Evolutionary conservation across 2,797 vertebrate genomes (phyloP).

Genomic region (Nyctibius grandis): DNA sequence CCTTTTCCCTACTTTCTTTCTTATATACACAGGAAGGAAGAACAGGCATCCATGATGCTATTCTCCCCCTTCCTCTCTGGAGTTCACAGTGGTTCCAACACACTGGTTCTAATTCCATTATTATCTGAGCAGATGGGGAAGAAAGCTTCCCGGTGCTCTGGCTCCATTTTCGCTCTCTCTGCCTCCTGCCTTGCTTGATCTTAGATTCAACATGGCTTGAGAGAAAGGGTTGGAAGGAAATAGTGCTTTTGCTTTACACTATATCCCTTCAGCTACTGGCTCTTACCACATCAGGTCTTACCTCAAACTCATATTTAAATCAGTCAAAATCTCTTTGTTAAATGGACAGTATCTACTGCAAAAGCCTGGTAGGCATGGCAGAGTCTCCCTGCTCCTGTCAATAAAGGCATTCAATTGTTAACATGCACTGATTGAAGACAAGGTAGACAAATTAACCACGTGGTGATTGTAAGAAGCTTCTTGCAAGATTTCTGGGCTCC

Average conservation of each 20-base stretch:
- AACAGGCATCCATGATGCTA: not conserved
- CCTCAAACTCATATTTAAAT: not conserved
- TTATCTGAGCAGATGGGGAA: not conserved
- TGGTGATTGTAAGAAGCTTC: not conserved
- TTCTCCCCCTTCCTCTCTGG: not conserved
- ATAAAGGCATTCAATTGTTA: not conserved
- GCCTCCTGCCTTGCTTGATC: not conserved
- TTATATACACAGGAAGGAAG: not conserved
- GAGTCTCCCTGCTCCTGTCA: not conserved
- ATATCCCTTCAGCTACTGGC: not conserved
- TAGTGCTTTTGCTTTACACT: not conserved
- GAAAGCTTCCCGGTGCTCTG: not conserved
- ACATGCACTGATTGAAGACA: not conserved
- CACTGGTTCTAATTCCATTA: not conserved
- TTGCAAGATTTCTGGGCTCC: not conserved
- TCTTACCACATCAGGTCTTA: not conserved
- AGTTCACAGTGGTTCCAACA: not conserved
- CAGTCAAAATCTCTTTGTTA: not conserved
- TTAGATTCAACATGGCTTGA: not conserved
- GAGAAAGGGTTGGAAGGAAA: not conserved
- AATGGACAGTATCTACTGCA: not conserved
- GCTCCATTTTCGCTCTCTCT: not conserved
- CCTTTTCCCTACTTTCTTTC: not conserved
- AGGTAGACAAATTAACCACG: not conserved
- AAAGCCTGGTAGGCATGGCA: not conserved